Conservation (phyloP, 2,797 vertebrate species). For the Mallotus villosus region DNA sequence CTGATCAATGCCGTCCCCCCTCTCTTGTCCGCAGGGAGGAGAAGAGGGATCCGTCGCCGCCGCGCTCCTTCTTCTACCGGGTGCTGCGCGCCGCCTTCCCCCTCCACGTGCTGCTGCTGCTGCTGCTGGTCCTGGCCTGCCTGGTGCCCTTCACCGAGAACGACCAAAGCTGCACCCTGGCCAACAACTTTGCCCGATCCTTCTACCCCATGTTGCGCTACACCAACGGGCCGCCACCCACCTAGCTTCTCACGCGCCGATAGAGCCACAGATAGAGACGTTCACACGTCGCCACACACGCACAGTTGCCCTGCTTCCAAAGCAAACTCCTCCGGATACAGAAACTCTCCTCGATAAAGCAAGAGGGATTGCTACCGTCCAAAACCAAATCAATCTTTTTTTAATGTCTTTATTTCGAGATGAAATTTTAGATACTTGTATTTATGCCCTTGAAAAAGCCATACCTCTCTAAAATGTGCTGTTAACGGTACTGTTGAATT, state of each 20-base stretch:
- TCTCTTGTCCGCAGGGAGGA: constrained; percentile 62
- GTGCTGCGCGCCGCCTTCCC: constrained; percentile 85
- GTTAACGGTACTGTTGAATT: not conserved
- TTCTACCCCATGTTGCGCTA: constrained; percentile 92
- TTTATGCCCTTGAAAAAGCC: constrained; percentile 48
- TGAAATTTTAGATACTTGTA: constrained; percentile 32
- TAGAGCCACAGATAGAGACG: not conserved
- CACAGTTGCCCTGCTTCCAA: constrained; percentile 20
- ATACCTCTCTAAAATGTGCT: constrained; percentile 27
- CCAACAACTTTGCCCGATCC: constrained; percentile 92
- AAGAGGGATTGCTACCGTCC: constrained; percentile 27
- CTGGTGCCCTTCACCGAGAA: constrained; percentile 82
- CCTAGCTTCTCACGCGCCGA: constrained; percentile 60
- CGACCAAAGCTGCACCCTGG: constrained; percentile 82
- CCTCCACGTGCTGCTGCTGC: constrained; percentile 85
- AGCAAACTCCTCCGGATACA: constrained; percentile 12
- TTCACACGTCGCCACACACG: not conserved
- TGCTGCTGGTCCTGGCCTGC: constrained; percentile 85
- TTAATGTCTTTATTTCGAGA: constrained; percentile 34
- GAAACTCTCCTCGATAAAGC: constrained; percentile 10
- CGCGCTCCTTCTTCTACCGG: constrained; percentile 82
- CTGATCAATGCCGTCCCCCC: not conserved
- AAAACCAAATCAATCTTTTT: constrained; percentile 35
- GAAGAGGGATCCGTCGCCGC: constrained; percentile 54
- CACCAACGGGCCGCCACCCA: constrained; percentile 91